phyloP scores from a whole-genome alignment of 2,113 vertebrate genomes.

The Pandion haliaetus region DNA sequence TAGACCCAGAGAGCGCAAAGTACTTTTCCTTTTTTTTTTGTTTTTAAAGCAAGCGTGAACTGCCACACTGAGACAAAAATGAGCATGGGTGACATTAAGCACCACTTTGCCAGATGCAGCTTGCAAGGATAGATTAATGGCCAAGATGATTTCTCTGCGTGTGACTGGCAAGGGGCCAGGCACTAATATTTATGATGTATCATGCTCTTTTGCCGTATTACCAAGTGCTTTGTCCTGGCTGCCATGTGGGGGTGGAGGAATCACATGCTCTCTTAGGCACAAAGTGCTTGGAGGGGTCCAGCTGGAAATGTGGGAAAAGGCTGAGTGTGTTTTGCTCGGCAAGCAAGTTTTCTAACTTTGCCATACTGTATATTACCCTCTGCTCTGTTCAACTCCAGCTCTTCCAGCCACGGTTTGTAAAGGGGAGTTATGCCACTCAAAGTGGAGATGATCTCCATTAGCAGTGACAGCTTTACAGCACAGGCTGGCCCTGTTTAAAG shows the following conservation, averaged over 20 bases:
- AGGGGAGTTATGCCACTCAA: not conserved
- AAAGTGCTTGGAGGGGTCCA: not conserved
- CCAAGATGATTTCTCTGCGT: not conserved
- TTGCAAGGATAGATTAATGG: not conserved
- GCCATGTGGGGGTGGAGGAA: not conserved
- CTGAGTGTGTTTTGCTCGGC: not conserved
- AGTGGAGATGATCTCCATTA: not conserved
- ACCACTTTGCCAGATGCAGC: not conserved
- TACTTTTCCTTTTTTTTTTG: not conserved
- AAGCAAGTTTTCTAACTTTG: not conserved
- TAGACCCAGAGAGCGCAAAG: not conserved
- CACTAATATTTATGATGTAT: conserved; percentile 6
- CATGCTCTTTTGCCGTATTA: not conserved
- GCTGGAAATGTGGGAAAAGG: not conserved
- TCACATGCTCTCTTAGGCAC: not conserved
- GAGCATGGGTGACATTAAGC: not conserved
- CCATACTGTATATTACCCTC: not conserved
- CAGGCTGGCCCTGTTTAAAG: not conserved
- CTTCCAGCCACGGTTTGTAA: not conserved
- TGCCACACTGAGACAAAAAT: not conserved
- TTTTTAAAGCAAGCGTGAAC: not conserved
- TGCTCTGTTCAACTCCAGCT: not conserved
- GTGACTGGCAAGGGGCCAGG: conserved; percentile 27
- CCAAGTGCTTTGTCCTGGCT: not conserved
- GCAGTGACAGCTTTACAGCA: conserved; percentile 18